Conservation (phyloP, 2,113 vertebrate species). For the Reinhardtius hippoglossoides region DNA sequence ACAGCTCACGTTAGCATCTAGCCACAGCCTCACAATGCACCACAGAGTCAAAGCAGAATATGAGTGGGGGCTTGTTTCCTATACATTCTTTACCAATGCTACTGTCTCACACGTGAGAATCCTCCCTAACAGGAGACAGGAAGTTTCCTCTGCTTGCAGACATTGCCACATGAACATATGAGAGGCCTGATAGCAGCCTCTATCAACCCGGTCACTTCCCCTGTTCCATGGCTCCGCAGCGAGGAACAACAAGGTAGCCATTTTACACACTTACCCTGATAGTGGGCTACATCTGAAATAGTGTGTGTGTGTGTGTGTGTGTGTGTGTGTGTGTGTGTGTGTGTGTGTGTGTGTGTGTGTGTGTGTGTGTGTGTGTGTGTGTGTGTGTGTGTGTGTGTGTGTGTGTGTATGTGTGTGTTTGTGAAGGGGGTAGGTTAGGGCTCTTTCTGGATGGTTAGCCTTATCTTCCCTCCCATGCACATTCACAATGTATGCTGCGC, state of each 20-base stretch:
- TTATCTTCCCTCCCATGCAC: slow-evolving; percentile 62
- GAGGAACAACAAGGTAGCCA: slow-evolving; percentile 40
- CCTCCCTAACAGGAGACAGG: slow-evolving; percentile 55
- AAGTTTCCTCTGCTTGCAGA: slow-evolving; percentile 50
- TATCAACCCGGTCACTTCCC: slow-evolving; percentile 70
- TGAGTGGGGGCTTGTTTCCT: background rate
- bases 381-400: slow-evolving; percentile 8
- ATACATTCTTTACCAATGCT: background rate
- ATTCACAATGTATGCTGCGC: slow-evolving; percentile 55
- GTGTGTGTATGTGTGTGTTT: slow-evolving; percentile 18
- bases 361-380: slow-evolving; percentile 4
- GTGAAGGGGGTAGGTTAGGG: slow-evolving; percentile 24
- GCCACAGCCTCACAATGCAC: too few relatives aligned
- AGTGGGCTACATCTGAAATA: slow-evolving; percentile 14
- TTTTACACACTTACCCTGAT: slow-evolving; percentile 37
- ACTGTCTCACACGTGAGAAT: slow-evolving; percentile 21
- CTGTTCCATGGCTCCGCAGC: slow-evolving; percentile 40
- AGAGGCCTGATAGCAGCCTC: slow-evolving; percentile 64
- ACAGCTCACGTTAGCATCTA: too few relatives aligned
- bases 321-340: background rate
- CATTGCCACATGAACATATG: slow-evolving; percentile 61
- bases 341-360: background rate
- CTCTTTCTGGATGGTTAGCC: slow-evolving; percentile 64
- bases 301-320: slow-evolving; percentile 1
- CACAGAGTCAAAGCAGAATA: background rate